These are phyloP conservation scores for Ferdinandea cuprea DNA, from an alignment of 2,888 invertebrate genomes.

Conservation along the genomic window DNA sequence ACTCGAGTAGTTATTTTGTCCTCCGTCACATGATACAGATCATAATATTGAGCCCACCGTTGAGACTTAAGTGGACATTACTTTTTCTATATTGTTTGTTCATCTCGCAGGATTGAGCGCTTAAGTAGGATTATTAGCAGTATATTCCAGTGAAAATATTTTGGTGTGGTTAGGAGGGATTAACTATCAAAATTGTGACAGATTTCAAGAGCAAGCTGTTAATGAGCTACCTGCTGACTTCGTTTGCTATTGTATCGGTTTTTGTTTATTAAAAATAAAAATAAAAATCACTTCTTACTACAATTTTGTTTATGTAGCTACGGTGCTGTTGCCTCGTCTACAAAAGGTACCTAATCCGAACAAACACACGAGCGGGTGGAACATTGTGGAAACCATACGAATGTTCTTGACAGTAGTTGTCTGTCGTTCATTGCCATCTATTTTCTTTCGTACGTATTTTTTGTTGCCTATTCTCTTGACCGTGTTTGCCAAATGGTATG, in stretches of 20 bases:
- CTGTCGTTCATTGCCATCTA: constrained; percentile 63
- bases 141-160: constrained; percentile 60
- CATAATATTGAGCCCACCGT: constrained; percentile 45
- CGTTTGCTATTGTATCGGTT: not conserved
- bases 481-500: constrained; percentile 46
- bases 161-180: constrained; percentile 21
- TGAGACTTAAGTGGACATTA: constrained; percentile 14
- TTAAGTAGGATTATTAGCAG: constrained; percentile 62
- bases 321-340: constrained; percentile 15
- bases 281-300: constrained; percentile 12
- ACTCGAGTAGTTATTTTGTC: constrained; percentile 15
- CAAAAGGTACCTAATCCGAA: no score
- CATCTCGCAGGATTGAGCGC: constrained; percentile 39
- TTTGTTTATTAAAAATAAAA: constrained; percentile 24
- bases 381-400: constrained; percentile 66
- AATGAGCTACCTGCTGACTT: constrained; percentile 61
- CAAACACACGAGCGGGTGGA: constrained; percentile 40
- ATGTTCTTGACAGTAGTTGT: constrained; percentile 67
- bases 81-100: constrained; percentile 5
- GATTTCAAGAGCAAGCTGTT: constrained; percentile 54
- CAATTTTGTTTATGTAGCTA: not conserved
- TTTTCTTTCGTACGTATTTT: not conserved
- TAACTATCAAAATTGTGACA: constrained; percentile 55
- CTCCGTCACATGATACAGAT: constrained; percentile 6
- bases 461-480: constrained; percentile 42